Base-by-base conservation (phyloP, 2,888 invertebrate genomes). In the Drosophila mimetica region DNA sequence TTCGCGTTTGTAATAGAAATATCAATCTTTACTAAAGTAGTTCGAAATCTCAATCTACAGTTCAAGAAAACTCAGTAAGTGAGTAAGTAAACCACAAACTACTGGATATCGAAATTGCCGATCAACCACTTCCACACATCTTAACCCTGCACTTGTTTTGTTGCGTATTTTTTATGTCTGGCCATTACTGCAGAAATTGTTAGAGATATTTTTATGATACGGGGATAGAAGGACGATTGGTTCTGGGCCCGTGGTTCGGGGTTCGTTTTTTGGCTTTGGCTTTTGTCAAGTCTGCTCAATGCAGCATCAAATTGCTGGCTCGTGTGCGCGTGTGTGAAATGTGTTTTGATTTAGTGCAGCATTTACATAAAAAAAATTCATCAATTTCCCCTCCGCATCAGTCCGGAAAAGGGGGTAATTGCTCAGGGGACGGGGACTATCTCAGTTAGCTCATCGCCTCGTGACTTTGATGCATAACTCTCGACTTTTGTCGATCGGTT, bases 381-480 rank as follows among this genome's bases (percentile, higher is more conserved):
- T 85, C 76, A 74, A 81, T 85, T 81, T 81, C 78, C 82, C 70
- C 61, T 72, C 34, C 50, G 47, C 47, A 30, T 11, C 11, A 32
- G 50, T 13, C 42, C 41, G 22, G 39, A 46, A 36, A 54, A 52
- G 48, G 48, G 66, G 69, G 76, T 78, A 85, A 76, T 76, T 82
- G 81, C 48, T 48, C 25, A 42, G 34, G 60, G 79, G 57, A 36
- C 34, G 46, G 18, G 16, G 64, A 69, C 75, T 82, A 76, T 79
- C 81, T 75, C 22, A 28, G 79, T 18, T 51, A 41, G 71, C 73
- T 75, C 79, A 80, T 86, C 64, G 53, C 64, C 71, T 63, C 64
- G 87, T 86, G 88, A 82, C 82, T 88, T 83, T 88, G 88, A 75
- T 77, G 84, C 82, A 83, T 83, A 86, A 88, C 80, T 83, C 86